Evolutionary conservation across 2,888 invertebrate genomes (phyloP).

Genomic region (Uloborus plumipes): DNA sequence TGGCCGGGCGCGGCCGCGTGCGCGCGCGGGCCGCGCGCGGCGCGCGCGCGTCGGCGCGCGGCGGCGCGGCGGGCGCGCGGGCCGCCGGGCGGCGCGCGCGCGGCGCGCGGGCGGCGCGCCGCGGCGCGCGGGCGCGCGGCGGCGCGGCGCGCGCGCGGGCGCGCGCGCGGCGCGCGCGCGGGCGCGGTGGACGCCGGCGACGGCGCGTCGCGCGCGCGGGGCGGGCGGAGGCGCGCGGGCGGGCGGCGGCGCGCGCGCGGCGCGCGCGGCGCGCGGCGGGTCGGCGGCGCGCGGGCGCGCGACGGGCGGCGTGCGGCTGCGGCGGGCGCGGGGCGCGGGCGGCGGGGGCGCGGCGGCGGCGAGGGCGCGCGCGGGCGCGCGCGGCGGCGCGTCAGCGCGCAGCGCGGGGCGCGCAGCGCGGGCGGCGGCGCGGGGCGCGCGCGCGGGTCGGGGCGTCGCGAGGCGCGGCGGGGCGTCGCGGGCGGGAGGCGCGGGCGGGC

Average conservation of each 20-base stretch:
- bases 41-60: background rate
- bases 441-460: background rate
- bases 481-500: background rate
- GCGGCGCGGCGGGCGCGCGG: background rate
- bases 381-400: background rate
- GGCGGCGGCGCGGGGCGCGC: background rate
- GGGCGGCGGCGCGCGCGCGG: background rate
- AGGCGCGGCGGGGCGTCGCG: background rate
- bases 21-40: background rate
- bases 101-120: background rate
- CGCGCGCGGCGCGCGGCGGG: background rate
- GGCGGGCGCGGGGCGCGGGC: background rate
- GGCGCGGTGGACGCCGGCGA: background rate
- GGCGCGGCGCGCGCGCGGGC: background rate
- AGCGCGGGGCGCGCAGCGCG: background rate
- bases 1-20: background rate
- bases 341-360: background rate
- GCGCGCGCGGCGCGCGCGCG: background rate
- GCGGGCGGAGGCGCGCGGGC: background rate
- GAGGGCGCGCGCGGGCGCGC: background rate
- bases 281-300: background rate
- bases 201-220: background rate
- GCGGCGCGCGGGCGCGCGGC: background rate
- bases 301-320: background rate
- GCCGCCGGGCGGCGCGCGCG: background rate